These are phyloP conservation scores for Heterochromis multidens DNA, from an alignment of 2,113 vertebrate species.

Conservation along the genomic window DNA sequence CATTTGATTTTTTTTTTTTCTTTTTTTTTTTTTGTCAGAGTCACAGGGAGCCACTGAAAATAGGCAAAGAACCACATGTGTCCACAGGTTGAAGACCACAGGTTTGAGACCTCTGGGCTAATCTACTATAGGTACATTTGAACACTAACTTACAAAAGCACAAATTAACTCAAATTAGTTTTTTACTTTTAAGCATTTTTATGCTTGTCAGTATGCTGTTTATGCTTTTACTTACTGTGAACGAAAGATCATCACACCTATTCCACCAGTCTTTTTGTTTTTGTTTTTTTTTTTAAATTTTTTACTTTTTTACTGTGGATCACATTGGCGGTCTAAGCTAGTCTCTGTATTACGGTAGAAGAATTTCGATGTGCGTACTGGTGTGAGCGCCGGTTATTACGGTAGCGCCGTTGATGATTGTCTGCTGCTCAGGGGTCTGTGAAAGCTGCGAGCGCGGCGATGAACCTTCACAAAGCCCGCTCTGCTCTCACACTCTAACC, in stretches of 20 bases:
- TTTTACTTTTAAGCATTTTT: neutral
- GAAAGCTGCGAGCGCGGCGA: slow-evolving; percentile 46
- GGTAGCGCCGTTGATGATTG: slow-evolving; percentile 33
- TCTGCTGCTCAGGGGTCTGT: slow-evolving; percentile 29
- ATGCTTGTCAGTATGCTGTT: no score
- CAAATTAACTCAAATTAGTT: neutral
- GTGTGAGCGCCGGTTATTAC: slow-evolving; percentile 40
- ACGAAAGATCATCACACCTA: neutral
- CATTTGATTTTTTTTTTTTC: no score
- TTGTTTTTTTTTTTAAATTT: neutral
- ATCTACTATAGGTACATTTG: neutral
- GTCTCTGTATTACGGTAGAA: slow-evolving; percentile 49
- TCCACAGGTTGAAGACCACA: no score
- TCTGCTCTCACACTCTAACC: neutral
- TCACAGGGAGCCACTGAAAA: neutral
- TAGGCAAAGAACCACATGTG: no score
- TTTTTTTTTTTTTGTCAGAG: fast-evolving
- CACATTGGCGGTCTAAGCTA: neutral
- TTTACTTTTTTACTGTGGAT: neutral
- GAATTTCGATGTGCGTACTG: neutral
- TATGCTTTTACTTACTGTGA: neutral
- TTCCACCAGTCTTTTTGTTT: neutral
- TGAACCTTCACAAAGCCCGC: slow-evolving; percentile 14
- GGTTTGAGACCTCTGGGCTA: neutral
- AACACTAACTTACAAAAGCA: neutral